Conservation (phyloP, 2,888 invertebrate species). For the Augiades crinisus region DNA sequence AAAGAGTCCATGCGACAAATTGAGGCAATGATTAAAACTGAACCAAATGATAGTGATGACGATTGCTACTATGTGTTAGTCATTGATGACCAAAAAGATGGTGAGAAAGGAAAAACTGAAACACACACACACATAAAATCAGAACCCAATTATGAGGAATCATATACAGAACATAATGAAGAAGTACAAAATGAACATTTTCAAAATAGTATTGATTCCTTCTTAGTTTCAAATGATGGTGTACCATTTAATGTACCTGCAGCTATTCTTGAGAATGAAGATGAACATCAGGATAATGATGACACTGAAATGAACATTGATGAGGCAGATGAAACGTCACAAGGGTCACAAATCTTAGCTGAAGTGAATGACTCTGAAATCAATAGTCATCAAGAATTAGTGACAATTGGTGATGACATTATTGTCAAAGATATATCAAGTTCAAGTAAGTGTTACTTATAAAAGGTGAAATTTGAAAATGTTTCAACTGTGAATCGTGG, state of each 20-base stretch:
- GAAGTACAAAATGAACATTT: slow-evolving; percentile 40
- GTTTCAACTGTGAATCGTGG: too few relatives aligned
- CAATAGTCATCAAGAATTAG: slow-evolving; percentile 24
- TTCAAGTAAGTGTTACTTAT: slow-evolving; percentile 54
- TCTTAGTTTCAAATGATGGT: slow-evolving; percentile 57
- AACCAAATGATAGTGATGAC: slow-evolving; percentile 70
- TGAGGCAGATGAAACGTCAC: slow-evolving; percentile 42
- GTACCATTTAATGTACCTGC: slow-evolving; percentile 67
- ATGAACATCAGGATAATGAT: slow-evolving; percentile 56
- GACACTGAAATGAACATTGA: slow-evolving; percentile 51
- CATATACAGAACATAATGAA: slow-evolving; percentile 19
- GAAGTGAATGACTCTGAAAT: slow-evolving; percentile 38
- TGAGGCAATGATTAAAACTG: slow-evolving; percentile 63
- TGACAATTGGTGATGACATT: slow-evolving; percentile 30
- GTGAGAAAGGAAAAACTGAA: slow-evolving; percentile 35
- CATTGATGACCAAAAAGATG: slow-evolving; percentile 54
- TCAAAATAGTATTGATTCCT: slow-evolving; percentile 61
- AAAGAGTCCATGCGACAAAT: slow-evolving; percentile 65
- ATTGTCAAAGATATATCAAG: slow-evolving; percentile 38
- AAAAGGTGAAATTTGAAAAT: too few relatives aligned
- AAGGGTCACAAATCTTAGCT: slow-evolving; percentile 39
- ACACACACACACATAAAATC: slow-evolving; percentile 31
- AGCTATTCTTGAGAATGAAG: slow-evolving; percentile 71
- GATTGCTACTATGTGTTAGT: slow-evolving; percentile 74
- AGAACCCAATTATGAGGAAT: slow-evolving; percentile 14